Conservation (phyloP, 2,797 vertebrate species). For the Tiaroga cobitis region DNA sequence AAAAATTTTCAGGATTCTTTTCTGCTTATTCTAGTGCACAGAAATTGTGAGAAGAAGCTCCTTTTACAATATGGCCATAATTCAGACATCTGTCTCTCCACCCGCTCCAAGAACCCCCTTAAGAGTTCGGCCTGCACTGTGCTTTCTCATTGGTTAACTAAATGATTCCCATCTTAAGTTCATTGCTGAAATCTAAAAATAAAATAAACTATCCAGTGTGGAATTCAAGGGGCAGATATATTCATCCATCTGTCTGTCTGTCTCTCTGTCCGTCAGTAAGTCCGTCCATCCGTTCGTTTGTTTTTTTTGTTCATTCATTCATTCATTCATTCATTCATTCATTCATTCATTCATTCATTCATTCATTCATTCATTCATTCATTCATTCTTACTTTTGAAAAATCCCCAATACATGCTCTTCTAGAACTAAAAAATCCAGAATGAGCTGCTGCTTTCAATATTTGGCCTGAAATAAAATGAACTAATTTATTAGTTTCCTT, state of each 20-base stretch:
- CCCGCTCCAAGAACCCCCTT: conserved; percentile 21
- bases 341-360: too few relatives aligned
- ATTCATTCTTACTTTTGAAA: background rate
- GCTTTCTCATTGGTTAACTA: conserved; percentile 13
- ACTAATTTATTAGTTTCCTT: background rate
- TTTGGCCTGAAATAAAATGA: background rate
- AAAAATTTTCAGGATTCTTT: background rate
- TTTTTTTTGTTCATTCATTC: background rate
- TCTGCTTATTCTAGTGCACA: background rate
- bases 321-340: too few relatives aligned
- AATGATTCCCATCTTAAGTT: conserved; percentile 19
- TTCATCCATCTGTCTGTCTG: background rate
- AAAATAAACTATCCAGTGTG: background rate
- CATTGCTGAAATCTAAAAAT: background rate
- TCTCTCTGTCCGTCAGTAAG: background rate
- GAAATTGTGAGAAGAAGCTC: background rate
- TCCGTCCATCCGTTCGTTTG: background rate
- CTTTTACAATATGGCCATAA: background rate
- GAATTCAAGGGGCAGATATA: background rate
- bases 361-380: background rate
- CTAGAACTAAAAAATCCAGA: background rate
- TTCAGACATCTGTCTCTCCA: conserved; percentile 29
- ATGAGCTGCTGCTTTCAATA: background rate
- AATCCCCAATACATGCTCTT: background rate
- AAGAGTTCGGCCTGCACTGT: background rate